phyloP scores from a whole-genome alignment of 1,140 invertebrate species.

The Brachionus manjavacas region DNA sequence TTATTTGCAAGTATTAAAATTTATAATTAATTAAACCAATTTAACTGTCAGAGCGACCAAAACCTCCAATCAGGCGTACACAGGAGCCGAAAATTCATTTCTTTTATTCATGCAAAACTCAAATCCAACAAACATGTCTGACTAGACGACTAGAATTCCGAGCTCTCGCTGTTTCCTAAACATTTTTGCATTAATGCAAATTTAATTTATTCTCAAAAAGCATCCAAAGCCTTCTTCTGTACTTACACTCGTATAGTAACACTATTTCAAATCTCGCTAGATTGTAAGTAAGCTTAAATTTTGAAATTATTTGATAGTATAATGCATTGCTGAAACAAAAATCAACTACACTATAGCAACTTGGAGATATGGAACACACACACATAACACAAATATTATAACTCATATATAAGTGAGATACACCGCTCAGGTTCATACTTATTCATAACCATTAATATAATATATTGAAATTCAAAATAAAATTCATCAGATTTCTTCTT shows the following conservation, averaged over 20 bases:
- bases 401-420: slow-evolving; percentile 29
- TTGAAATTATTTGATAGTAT: slow-evolving; percentile 29
- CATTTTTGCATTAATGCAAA: not conserved
- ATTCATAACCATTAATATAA: not conserved
- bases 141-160: not conserved
- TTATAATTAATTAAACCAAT: not conserved
- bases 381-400: slow-evolving; percentile 5
- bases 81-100: not conserved
- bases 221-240: not conserved
- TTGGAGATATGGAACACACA: slow-evolving; percentile 9
- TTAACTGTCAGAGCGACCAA: not conserved
- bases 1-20: not conserved
- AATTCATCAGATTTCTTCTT: not conserved
- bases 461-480: slow-evolving; percentile 4
- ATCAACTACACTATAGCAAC: slow-evolving; percentile 16
- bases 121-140: not conserved
- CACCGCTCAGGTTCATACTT: slow-evolving; percentile 13
- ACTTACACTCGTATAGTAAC: not conserved
- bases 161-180: slow-evolving; percentile 3
- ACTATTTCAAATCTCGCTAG: not conserved
- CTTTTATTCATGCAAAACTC: not conserved
- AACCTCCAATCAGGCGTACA: not conserved
- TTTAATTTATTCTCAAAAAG: not conserved
- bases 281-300: slow-evolving; percentile 29
- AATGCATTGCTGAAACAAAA: slow-evolving; percentile 17